Evolutionary conservation across 2,888 invertebrate genomes (phyloP).

Genomic region (Panorpa germanica): DNA sequence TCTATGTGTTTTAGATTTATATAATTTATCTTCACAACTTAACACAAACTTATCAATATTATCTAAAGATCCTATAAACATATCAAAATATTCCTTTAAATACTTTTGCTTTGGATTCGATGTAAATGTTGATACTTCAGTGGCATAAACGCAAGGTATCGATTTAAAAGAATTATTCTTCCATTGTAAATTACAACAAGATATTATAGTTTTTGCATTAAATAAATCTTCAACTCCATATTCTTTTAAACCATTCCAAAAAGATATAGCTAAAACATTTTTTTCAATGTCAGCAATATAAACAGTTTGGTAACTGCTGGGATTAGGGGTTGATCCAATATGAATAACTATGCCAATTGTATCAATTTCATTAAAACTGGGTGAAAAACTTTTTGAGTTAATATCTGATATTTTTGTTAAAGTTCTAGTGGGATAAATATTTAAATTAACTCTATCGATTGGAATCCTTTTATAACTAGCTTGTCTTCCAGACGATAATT

Average conservation of each 20-base stretch:
- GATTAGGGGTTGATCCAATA: conserved; percentile 20
- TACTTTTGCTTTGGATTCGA: conserved; percentile 34
- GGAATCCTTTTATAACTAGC: conserved; percentile 26
- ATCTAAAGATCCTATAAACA: conserved; percentile 22
- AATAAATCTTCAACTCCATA: conserved; percentile 33
- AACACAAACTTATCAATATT: conserved; percentile 15
- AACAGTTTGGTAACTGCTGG: conserved; percentile 28
- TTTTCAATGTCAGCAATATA: conserved; percentile 35
- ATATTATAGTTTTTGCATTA: conserved; percentile 33
- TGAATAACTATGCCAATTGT: conserved; percentile 45
- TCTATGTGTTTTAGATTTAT: conserved; percentile 9
- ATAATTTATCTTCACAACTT: conserved; percentile 17
- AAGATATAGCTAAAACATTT: conserved; percentile 31
- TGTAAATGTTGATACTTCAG: conserved; percentile 40
- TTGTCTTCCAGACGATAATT: conserved; percentile 31
- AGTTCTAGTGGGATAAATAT: conserved; percentile 19
- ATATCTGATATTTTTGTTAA: conserved; percentile 30
- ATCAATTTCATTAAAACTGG: conserved; percentile 50
- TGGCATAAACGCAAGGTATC: conserved; percentile 37
- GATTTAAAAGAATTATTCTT: conserved; percentile 26
- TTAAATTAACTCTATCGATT: conserved; percentile 9
- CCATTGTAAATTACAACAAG: conserved; percentile 43
- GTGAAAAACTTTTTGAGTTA: conserved; percentile 19
- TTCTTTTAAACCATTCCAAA: conserved; percentile 32
- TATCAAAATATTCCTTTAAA: conserved; percentile 26